Evolutionary conservation across 1,140 invertebrate species (phyloP).

Genomic region (Eubasilissa regina): DNA sequence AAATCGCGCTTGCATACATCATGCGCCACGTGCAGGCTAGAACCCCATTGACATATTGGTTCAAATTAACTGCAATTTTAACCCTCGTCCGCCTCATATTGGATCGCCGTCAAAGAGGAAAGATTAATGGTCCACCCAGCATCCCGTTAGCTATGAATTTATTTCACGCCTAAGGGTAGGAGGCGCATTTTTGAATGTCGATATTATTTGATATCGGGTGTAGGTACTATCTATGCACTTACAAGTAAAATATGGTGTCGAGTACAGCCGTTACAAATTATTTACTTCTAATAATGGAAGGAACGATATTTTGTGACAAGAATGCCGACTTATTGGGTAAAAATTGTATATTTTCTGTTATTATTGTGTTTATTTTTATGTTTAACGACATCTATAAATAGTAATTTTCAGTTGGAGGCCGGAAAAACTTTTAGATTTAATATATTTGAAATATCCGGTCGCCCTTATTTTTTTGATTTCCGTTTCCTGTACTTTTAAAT

Average conservation of each 20-base stretch:
- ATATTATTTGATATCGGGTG: neutral
- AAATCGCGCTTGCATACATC: neutral
- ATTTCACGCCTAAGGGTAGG: conserved; percentile 44
- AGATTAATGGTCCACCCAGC: conserved; percentile 53
- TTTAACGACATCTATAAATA: no score
- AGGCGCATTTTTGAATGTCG: conserved; percentile 23
- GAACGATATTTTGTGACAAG: no score
- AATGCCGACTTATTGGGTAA: no score
- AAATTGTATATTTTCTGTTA: no score
- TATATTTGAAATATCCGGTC: no score
- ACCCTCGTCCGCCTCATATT: conserved; percentile 52
- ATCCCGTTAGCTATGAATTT: conserved; percentile 49
- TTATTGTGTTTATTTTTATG: no score
- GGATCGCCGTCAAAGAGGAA: conserved; percentile 52
- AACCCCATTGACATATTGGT: conserved; percentile 55
- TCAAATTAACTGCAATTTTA: conserved; percentile 60
- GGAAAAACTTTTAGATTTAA: no score
- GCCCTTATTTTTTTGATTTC: no score
- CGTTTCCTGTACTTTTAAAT: no score
- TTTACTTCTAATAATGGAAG: no score
- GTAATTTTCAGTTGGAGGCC: no score
- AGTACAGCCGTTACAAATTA: conserved; percentile 20
- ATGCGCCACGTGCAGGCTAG: conserved; percentile 11
- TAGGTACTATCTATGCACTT: neutral
- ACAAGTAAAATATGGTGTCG: conserved; percentile 12